Evolutionary conservation across 2,113 vertebrate genomes (phyloP), one percentile per base, ranked within the genome.

Genomic region (Etheostoma cragini): DNA sequence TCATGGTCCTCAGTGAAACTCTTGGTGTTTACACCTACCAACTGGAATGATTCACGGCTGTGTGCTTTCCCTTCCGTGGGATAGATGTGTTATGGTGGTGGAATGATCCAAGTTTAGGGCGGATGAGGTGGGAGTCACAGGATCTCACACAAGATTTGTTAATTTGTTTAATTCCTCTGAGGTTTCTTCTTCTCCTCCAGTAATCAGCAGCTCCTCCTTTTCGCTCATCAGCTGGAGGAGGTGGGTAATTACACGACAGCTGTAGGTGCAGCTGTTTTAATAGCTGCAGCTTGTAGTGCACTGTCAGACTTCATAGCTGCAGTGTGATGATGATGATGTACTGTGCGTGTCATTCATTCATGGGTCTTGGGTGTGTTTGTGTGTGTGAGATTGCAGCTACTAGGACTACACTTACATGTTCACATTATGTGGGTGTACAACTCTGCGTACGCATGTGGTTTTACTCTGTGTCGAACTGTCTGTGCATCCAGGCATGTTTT

Each of bases 251-350:
- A 54, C 72, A 72, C 8, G 35, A 81, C 85, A 89, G 75, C 87
- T 92, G 92, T 60, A 81, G 38, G 50, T 70, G 71, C 86, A 88
- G 90, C 88, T 88, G 91, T 72, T 78, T 54, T 50, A 74, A 60
- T 45, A 63, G 26, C 70, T 78, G 64, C 64, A 57, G 73, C 60
- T 45, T 69, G 49, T 52, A 52, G 19, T 19, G 2, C 42, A 17
- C 45, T 38, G 50, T 78, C 76, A 66, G 33, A 57, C 45, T 56
- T 71, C 73, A 67, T 70, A 57, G 19, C 35, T 45, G 8, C 63
- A 67, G 53, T 30, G 8, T 72, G 62, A 65, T 38, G 61, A 65
- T 38, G 61, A 54, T 42, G 46, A 78, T 50, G 42, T 19, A 10
- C 47, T 45, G 22, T 63, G 71, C 69, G 56, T 68, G 38, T 68